These are phyloP conservation scores for Calyptommatus sinebrachiatus DNA, from an alignment of 2,113 vertebrate genomes.

Conservation along the genomic window DNA sequence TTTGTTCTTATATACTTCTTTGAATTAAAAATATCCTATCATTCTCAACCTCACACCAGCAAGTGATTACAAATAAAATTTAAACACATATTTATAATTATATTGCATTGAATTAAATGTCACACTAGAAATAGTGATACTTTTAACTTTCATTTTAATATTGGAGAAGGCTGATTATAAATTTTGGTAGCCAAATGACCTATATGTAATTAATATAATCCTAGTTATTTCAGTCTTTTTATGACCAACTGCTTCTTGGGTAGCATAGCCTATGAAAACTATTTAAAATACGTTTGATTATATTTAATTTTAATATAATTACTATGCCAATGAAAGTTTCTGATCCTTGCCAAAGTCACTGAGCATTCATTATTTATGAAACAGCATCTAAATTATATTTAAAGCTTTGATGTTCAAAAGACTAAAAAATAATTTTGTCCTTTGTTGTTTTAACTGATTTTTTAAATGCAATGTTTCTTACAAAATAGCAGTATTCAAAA, in stretches of 20 bases:
- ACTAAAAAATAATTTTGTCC: conserved; percentile 47
- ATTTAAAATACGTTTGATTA: conserved; percentile 59
- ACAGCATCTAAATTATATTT: conserved; percentile 42
- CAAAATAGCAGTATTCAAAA: conserved; percentile 27
- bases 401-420: conserved; percentile 60
- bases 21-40: too few species aligned
- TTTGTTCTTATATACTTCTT: too few species aligned
- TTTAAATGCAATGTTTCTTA: conserved; percentile 43
- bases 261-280: conserved; percentile 58
- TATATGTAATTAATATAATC: conserved; percentile 56
- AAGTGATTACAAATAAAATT: neutral
- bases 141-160: conserved; percentile 50
- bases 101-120: conserved; percentile 21
- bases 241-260: conserved; percentile 44
- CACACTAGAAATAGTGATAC: conserved; percentile 38
- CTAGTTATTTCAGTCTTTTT: conserved; percentile 48
- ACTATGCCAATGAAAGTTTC: conserved; percentile 57
- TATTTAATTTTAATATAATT: conserved; percentile 68
- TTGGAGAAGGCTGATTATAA: conserved; percentile 57
- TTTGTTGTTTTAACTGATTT: conserved; percentile 51
- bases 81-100: too few species aligned
- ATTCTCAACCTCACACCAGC: too few species aligned
- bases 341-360: conserved; percentile 51
- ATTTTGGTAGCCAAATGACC: conserved; percentile 49
- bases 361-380: conserved; percentile 67